Evolutionary conservation across 2,797 vertebrate species (phyloP).

Genomic region (Borostomias antarcticus): DNA sequence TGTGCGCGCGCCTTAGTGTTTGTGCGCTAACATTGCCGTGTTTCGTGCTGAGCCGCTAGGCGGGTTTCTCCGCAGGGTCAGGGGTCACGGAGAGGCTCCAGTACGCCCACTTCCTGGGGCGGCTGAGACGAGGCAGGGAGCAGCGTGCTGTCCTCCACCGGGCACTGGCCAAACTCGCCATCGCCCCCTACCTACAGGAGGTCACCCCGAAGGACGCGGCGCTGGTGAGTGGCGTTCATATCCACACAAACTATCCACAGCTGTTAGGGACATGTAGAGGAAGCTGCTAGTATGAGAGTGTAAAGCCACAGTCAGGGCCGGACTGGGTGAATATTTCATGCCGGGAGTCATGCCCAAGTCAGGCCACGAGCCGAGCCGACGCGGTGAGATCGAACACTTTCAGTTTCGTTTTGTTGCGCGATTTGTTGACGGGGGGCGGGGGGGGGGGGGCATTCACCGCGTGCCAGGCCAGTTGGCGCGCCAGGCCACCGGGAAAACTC

Average conservation of each 20-base stretch:
- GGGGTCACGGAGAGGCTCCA: slow-evolving; percentile 75
- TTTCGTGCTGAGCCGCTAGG: slow-evolving; percentile 52
- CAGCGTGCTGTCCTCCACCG: slow-evolving; percentile 71
- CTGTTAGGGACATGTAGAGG: not conserved
- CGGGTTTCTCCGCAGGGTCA: slow-evolving; percentile 54
- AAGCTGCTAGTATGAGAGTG: too few species aligned
- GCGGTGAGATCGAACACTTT: too few species aligned
- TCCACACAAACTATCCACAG: slow-evolving; percentile 7
- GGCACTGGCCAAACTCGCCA: slow-evolving; percentile 75
- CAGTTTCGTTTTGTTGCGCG: too few species aligned
- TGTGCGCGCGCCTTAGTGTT: not conserved
- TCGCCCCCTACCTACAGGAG: slow-evolving; percentile 76
- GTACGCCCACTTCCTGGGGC: slow-evolving; percentile 68
- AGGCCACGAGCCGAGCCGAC: too few species aligned
- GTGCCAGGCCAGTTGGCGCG: too few species aligned
- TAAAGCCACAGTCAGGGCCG: too few species aligned
- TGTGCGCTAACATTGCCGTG: not conserved
- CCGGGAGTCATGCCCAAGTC: too few species aligned
- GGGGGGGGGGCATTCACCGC: too few species aligned
- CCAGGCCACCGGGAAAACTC: too few species aligned
- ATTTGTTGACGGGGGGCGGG: too few species aligned
- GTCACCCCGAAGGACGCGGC: slow-evolving; percentile 66
- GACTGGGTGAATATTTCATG: too few species aligned
- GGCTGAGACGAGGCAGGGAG: slow-evolving; percentile 66
- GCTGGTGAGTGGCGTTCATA: slow-evolving; percentile 71